Evolutionary conservation across 2,113 vertebrate genomes (phyloP), one percentile per base, ranked within the genome.

Genomic region (Siphamia tubifer): DNA sequence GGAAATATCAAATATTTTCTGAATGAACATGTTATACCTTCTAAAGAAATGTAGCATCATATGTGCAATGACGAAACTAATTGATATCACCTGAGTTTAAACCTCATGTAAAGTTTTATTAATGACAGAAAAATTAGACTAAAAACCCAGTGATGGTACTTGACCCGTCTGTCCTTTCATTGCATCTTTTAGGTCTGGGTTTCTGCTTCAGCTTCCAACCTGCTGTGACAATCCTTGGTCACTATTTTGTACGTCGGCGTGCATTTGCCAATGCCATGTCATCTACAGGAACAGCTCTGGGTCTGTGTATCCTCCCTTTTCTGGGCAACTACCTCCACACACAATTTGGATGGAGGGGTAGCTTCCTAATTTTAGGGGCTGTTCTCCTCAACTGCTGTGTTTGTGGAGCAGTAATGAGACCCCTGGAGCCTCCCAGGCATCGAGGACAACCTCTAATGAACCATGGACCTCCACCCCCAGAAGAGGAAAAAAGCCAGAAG

Each of bases 141-240:
- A n/a, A n/a, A n/a, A n/a, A n/a, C n/a, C n/a, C n/a, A n/a, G n/a
- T n/a, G n/a, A n/a, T n/a, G n/a, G n/a, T n/a, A n/a, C n/a, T n/a
- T n/a, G n/a, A n/a, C n/a, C n/a, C n/a, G n/a, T n/a, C n/a, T n/a
- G n/a, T n/a, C n/a, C n/a, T n/a, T n/a, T 16, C 49, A 34, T 54
- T 31, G 6, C 7, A 0, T 31, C 0, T 60, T 40, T 0, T 84
- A 98, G 96, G 97, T 35, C 89, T 99, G 27, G 96, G 96, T n/a
- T 94, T 94, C 7, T 96, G 95, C 81, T 95, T 99, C 81, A 93
- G 94, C 78, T 97, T 97, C 90, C 97, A 98, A 78, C 92, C 95
- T 0, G 92, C 93, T 23, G 80, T 98, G 77, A 96, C 95, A 0
- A 93, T 86, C 7, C 81, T 98, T 55, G 96, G 96, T 0, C 93